Conservation (phyloP, 2,113 vertebrate species). For the Microtus oregoni region DNA sequence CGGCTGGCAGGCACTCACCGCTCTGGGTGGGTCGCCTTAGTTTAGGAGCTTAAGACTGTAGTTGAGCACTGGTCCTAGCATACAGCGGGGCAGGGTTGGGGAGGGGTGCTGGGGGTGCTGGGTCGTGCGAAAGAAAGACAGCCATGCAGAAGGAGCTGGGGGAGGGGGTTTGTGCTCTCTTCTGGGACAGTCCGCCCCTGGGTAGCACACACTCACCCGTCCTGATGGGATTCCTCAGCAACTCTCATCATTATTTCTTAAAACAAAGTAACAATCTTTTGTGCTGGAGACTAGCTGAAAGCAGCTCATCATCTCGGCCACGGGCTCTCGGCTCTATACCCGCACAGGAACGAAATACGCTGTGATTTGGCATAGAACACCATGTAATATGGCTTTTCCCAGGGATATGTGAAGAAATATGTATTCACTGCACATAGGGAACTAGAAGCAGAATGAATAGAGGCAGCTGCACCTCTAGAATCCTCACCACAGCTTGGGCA, state of each 20-base stretch:
- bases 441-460: neutral
- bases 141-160: no score
- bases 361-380: neutral
- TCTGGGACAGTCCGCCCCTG: no score
- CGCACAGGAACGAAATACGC: neutral
- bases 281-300: neutral
- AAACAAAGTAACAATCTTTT: neutral
- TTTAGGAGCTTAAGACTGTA: no score
- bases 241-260: neutral
- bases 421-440: neutral
- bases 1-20: no score
- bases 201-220: no score
- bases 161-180: no score
- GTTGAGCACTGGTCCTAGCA: no score
- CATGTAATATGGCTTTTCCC: neutral
- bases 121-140: no score
- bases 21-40: no score
- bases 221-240: no score
- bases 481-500: neutral
- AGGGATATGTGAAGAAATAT: neutral
- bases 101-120: no score
- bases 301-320: neutral
- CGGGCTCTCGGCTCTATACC: neutral
- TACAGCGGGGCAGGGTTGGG: no score
- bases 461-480: neutral